Conservation (phyloP, 2,797 vertebrate genomes). For the Meda fulgida region DNA sequence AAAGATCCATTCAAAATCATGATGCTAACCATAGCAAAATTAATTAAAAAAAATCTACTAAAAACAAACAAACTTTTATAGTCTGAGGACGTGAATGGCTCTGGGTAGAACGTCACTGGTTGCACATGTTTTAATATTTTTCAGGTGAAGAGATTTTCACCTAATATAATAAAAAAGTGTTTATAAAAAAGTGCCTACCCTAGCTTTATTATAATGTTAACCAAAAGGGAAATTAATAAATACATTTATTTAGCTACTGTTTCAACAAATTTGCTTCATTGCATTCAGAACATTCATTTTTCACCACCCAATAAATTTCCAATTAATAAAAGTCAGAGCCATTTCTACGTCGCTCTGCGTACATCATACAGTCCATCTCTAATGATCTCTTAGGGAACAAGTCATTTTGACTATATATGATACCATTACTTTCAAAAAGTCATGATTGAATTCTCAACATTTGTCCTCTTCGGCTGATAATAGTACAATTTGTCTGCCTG, state of each 20-base stretch:
- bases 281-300: not conserved
- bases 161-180: no score
- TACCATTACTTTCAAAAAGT: constrained; percentile 29
- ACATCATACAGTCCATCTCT: not conserved
- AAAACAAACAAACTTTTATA: no score
- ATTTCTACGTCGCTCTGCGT: not conserved
- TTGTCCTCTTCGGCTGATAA: constrained; percentile 15
- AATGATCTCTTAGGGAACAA: not conserved
- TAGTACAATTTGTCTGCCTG: constrained; percentile 15
- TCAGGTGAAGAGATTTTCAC: no score
- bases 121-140: no score
- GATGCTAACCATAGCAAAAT: no score
- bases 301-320: not conserved
- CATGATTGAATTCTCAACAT: constrained; percentile 30
- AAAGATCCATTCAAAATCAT: no score
- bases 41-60: no score
- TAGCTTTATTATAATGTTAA: not conserved
- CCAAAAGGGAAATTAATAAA: not conserved
- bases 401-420: constrained; percentile 25
- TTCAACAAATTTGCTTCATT: not conserved
- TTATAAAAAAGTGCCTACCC: no score
- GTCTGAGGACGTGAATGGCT: no score
- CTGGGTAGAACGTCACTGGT: no score
- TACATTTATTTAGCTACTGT: not conserved
- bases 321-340: not conserved